Evolutionary conservation across 2,797 vertebrate genomes (phyloP).

Genomic region (Triplophysa bombifrons): DNA sequence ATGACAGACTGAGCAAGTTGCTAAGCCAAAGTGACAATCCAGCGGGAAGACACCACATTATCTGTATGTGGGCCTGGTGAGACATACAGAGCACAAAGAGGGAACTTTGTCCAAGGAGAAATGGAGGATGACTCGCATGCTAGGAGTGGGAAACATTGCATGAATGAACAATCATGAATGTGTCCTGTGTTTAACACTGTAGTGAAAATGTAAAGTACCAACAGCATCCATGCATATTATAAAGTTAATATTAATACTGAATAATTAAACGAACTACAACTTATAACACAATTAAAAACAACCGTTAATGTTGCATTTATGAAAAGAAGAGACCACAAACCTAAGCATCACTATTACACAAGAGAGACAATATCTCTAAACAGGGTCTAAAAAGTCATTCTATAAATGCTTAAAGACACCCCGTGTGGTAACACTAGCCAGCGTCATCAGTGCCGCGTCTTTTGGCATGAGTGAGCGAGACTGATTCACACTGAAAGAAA

Average conservation of each 20-base stretch:
- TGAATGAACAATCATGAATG: not conserved
- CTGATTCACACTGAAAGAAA: constrained; percentile 47
- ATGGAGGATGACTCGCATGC: not conserved
- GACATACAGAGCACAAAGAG: constrained; percentile 10
- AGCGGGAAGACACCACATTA: constrained; percentile 52
- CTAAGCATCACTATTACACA: too few relatives aligned
- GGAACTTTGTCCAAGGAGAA: constrained; percentile 24
- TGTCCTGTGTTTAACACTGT: constrained; percentile 1
- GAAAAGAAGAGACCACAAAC: too few relatives aligned
- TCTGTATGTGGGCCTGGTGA: constrained; percentile 42
- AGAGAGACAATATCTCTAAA: too few relatives aligned
- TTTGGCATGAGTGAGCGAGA: constrained; percentile 24
- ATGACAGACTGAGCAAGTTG: constrained; percentile 11
- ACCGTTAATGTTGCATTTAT: too few relatives aligned
- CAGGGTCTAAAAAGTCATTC: not conserved
- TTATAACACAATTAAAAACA: too few relatives aligned
- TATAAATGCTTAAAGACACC: not conserved
- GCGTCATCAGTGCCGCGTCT: not conserved
- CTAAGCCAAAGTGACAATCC: not conserved
- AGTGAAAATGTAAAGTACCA: not conserved
- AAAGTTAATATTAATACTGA: not conserved
- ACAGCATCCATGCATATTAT: not conserved
- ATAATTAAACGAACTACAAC: not conserved
- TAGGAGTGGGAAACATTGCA: not conserved
- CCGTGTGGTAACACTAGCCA: not conserved